phyloP scores from a whole-genome alignment of 2,797 vertebrate genomes.

The Lemur catta region DNA sequence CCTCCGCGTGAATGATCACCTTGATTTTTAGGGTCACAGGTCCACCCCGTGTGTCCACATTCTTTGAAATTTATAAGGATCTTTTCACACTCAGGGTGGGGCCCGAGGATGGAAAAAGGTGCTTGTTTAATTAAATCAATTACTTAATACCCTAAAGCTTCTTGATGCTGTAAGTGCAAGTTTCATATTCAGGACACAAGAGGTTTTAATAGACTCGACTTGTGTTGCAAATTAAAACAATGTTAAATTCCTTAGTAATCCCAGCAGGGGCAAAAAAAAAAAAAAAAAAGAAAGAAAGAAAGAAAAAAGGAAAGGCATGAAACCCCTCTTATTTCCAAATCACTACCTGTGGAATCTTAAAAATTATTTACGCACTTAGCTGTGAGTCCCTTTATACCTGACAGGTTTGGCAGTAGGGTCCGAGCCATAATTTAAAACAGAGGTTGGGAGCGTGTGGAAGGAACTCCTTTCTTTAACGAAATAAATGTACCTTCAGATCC shows the following conservation, averaged over 20 bases:
- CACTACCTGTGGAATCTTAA: slow-evolving; percentile 61
- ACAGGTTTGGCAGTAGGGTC: slow-evolving; percentile 18
- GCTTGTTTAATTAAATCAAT: slow-evolving; percentile 22
- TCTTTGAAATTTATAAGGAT: background rate
- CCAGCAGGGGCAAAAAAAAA: background rate
- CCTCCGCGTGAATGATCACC: too few relatives aligned
- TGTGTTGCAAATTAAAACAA: slow-evolving; percentile 62
- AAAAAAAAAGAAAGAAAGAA: background rate
- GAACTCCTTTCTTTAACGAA: slow-evolving; percentile 14
- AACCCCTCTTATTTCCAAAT: slow-evolving; percentile 56
- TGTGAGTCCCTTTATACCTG: background rate
- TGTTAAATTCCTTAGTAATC: slow-evolving; percentile 25
- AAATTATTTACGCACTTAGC: slow-evolving; percentile 49
- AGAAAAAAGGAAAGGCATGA: background rate
- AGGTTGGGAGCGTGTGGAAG: background rate
- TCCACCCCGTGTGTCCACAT: background rate
- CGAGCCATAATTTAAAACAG: slow-evolving; percentile 55
- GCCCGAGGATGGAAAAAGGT: background rate
- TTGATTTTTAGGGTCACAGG: background rate
- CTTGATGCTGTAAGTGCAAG: background rate
- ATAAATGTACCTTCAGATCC: background rate
- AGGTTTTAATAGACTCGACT: slow-evolving; percentile 28
- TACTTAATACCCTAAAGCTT: background rate
- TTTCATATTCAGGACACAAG: background rate
- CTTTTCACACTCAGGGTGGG: background rate